A percentile compares a stretch with the other conserved stretches of the same genome.
These are phyloP conservation scores for Atractosteus spatula DNA, from an alignment of 2,113 vertebrate species.

Conservation along the genomic window DNA sequence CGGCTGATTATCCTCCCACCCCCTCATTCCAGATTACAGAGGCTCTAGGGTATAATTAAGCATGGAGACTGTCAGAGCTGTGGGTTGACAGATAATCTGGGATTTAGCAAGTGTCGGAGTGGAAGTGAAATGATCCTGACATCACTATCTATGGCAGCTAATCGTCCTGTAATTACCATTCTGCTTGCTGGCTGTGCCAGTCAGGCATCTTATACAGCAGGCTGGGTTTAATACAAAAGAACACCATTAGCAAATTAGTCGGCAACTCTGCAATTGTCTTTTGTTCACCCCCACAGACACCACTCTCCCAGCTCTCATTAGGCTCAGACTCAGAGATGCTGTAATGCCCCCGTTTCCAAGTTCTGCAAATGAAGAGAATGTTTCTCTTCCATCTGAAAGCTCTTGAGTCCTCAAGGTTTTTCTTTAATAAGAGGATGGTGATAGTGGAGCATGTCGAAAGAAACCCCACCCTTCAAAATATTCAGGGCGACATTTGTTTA, in stretches of 20 bases:
- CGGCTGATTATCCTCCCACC: not conserved
- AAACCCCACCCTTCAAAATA: too few species aligned
- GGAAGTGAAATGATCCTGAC: not conserved
- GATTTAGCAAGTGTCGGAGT: slow-evolving; percentile 8
- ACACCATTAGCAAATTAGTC: not conserved
- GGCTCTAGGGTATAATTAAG: slow-evolving; percentile 10
- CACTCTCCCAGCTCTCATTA: not conserved
- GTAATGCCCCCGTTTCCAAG: too few species aligned
- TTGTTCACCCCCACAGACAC: not conserved
- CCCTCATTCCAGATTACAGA: not conserved
- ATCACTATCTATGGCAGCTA: not conserved
- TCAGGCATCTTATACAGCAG: not conserved
- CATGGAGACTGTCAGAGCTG: not conserved
- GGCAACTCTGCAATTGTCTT: not conserved
- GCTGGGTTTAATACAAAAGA: not conserved
- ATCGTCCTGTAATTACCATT: not conserved
- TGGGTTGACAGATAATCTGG: not conserved
- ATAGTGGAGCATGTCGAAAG: too few species aligned
- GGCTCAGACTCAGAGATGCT: not conserved
- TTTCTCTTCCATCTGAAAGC: too few species aligned
- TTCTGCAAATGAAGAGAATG: too few species aligned
- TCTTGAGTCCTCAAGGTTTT: too few species aligned
- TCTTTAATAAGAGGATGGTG: too few species aligned
- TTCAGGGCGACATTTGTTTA: too few species aligned
- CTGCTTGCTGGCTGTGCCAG: not conserved